A percentile compares a stretch with the other conserved stretches of the same genome.
Conservation (phyloP, 2,888 invertebrate genomes). For the Phaedon cochleariae region DNA sequence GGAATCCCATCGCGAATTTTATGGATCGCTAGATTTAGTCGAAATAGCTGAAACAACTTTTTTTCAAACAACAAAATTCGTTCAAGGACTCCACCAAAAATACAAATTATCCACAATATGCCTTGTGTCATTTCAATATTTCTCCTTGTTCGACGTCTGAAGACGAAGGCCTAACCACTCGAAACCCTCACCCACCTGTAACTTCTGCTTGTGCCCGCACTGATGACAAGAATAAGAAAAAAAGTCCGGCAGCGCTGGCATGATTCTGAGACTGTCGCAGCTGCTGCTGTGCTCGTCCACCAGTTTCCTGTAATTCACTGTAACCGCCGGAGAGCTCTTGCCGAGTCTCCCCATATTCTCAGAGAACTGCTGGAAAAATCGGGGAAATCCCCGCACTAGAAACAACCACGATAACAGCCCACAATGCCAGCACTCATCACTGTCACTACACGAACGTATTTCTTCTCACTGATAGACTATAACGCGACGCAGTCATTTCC, state of each 20-base stretch:
- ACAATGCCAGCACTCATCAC: conserved; percentile 8
- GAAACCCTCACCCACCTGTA: conserved; percentile 61
- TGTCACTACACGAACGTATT: conserved; percentile 1
- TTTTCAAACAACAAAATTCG: too few species aligned
- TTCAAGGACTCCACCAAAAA: too few species aligned
- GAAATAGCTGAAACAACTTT: too few species aligned
- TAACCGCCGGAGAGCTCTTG: conserved; percentile 60
- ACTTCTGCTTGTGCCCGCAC: conserved; percentile 69
- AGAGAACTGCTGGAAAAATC: not conserved
- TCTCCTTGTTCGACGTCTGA: too few species aligned
- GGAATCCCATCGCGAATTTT: too few species aligned
- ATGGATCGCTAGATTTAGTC: too few species aligned
- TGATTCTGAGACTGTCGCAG: conserved; percentile 59
- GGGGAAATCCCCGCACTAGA: not conserved
- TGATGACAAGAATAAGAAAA: conserved; percentile 70
- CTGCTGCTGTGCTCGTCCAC: conserved; percentile 65
- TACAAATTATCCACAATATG: too few species aligned
- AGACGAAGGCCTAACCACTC: not conserved
- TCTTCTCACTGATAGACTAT: not conserved
- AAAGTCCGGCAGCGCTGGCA: conserved; percentile 66
- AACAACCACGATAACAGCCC: not conserved
- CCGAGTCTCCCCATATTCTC: conserved; percentile 65
- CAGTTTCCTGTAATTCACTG: conserved; percentile 69
- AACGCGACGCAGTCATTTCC: not conserved
- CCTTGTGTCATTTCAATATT: too few species aligned